Base-by-base conservation (phyloP, 2,888 invertebrate genomes). In the Napeogenes sylphis region DNA sequence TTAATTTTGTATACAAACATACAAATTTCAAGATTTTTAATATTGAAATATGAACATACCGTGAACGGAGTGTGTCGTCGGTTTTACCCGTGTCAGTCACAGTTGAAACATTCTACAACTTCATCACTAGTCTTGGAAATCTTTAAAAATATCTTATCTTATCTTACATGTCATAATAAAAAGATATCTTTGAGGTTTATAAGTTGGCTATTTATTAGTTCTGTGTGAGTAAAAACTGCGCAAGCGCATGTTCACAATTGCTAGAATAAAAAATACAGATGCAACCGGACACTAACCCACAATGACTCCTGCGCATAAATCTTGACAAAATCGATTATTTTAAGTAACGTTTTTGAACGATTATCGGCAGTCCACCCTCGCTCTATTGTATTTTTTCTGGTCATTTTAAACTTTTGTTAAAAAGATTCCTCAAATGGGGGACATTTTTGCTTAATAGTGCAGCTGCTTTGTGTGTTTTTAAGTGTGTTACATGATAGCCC, bases 321-420 rank as follows among this genome's bases (percentile, higher is more conserved):
- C 87, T 83, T 51, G 12, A 21, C 4, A 5, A n/a, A 21, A 51
- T 51, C 30, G 51, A 87, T 86, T 85, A 88, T 87, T 87, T 86
- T 84, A 84, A 79, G 75, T 76, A 73, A 68, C 69, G 71, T 81
- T 81, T 86, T 84, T 84, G 69, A 65, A 65, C 70, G 82, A 87
- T 87, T 80, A 87, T 84, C 81, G 85, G 85, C 84, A 82, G 85
- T 87, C 87, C 90, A 87, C 90, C 90, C 90, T 82, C 89, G 80
- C 89, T 82, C 84, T 82, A 82, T 72, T 79, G 70, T 89, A 88
- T 87, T 84, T 90, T 89, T 89, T 87, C 84, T 85, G 86, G 85
- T 86, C 85, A 86, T 87, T 89, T 85, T 79, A 72, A 82, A 76
- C 86, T 69, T 80, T 90, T 90, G 88, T 89, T 69, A 86, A 87